A percentile compares a stretch with the other conserved stretches of the same genome.
These are phyloP conservation scores for Myotis myotis DNA, from an alignment of 2,797 vertebrate genomes.

Conservation along the genomic window DNA sequence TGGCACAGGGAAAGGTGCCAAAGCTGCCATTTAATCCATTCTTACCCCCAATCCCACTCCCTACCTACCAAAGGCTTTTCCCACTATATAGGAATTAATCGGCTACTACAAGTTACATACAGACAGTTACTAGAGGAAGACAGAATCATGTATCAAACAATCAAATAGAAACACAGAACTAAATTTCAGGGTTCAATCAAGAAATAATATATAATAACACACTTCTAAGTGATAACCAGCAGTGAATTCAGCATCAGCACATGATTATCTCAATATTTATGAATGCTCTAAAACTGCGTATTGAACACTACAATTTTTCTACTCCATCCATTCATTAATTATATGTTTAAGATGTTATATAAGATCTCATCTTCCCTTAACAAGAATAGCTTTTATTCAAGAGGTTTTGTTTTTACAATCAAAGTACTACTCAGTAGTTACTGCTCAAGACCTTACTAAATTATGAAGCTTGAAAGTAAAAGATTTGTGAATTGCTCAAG, in stretches of 20 bases:
- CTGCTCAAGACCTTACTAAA: slow-evolving; percentile 35
- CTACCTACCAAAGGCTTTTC: not conserved
- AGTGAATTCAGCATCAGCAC: not conserved
- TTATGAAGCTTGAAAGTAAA: slow-evolving; percentile 32
- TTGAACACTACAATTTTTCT: not conserved
- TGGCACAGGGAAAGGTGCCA: not conserved
- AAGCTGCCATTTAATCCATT: not conserved
- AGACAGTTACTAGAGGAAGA: not conserved
- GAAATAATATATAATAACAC: not conserved
- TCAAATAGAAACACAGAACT: slow-evolving; percentile 22
- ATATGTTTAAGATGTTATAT: not conserved
- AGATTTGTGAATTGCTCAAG: not conserved
- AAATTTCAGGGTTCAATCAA: not conserved
- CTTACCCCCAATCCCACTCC: not conserved
- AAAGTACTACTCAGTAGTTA: not conserved
- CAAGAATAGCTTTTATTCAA: not conserved
- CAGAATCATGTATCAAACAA: slow-evolving; percentile 3
- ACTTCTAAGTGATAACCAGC: not conserved
- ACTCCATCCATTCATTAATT: not conserved
- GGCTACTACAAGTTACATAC: slow-evolving; percentile 16
- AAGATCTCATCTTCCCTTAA: not conserved
- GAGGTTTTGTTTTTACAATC: not conserved
- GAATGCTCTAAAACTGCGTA: not conserved
- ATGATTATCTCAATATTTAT: not conserved
- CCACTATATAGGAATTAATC: not conserved